Conservation (phyloP, 2,888 invertebrate genomes). For the Spilarctia lutea region DNA sequence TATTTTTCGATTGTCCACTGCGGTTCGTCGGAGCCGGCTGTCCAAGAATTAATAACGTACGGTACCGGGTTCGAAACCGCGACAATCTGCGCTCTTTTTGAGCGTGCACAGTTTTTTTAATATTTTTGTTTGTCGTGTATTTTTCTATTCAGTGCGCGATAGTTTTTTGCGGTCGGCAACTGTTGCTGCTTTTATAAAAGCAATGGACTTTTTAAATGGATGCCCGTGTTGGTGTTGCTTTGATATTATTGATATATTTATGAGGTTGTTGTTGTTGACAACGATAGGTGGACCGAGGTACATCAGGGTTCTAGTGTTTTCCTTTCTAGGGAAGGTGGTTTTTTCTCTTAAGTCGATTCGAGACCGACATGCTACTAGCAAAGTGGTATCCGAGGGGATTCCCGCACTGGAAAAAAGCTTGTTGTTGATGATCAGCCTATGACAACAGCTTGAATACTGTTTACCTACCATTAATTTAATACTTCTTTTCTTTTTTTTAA, state of each 20-base stretch:
- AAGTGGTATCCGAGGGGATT: no score
- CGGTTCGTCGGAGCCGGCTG: conserved; percentile 71
- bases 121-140: conserved; percentile 65
- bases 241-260: conserved; percentile 28
- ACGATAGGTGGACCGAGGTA: no score
- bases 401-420: no score
- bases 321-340: no score
- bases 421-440: no score
- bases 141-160: conserved; percentile 77
- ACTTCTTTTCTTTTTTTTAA: no score
- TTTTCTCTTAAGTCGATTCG: no score
- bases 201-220: conserved; percentile 63
- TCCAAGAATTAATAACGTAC: conserved; percentile 83
- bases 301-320: no score
- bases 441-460: no score
- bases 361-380: no score
- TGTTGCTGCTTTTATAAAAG: conserved; percentile 70
- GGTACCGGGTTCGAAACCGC: conserved; percentile 73
- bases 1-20: conserved; percentile 82
- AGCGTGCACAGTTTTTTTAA: conserved; percentile 63
- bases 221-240: conserved; percentile 34
- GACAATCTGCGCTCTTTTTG: conserved; percentile 83
- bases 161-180: conserved; percentile 83
- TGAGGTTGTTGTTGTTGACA: not conserved
- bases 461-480: no score